Percentiles rank a stretch among this genome's conserved stretches.
phyloP scores from a whole-genome alignment of 1,140 invertebrate species.

The Dendroctonus valens region DNA sequence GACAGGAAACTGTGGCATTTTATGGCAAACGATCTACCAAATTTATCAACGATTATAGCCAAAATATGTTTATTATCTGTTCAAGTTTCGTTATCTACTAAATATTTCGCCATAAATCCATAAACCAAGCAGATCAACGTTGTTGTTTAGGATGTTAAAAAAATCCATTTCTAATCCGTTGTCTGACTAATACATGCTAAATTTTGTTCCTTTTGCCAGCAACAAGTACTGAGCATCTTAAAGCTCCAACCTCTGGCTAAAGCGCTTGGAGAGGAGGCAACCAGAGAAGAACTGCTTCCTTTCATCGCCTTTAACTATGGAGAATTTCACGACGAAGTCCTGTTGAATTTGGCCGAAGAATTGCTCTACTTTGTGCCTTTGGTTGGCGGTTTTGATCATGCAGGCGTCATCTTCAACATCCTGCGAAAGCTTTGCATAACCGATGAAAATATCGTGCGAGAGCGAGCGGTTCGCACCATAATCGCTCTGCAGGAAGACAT shows the following conservation, averaged over 20 bases:
- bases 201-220: constrained; percentile 20
- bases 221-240: constrained; percentile 39
- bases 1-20: no score
- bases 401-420: constrained; percentile 37
- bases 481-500: constrained; percentile 33
- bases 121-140: neutral
- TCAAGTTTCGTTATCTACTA: no score
- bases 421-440: constrained; percentile 37
- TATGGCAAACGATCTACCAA: no score
- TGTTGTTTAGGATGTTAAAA: neutral
- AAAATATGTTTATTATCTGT: no score
- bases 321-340: constrained; percentile 40
- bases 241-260: constrained; percentile 38
- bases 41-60: no score
- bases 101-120: no score
- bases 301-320: constrained; percentile 35
- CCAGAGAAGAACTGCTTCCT: constrained; percentile 40
- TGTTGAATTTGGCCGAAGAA: constrained; percentile 39
- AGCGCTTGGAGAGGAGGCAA: constrained; percentile 37
- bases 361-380: constrained; percentile 41
- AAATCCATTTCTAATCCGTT: no score
- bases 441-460: constrained; percentile 41
- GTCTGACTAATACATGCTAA: neutral
- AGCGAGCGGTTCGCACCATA: constrained; percentile 39
- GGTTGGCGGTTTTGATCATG: constrained; percentile 42